phyloP scores from a whole-genome alignment of 2,113 vertebrate species.

The Thalassoma bifasciatum region DNA sequence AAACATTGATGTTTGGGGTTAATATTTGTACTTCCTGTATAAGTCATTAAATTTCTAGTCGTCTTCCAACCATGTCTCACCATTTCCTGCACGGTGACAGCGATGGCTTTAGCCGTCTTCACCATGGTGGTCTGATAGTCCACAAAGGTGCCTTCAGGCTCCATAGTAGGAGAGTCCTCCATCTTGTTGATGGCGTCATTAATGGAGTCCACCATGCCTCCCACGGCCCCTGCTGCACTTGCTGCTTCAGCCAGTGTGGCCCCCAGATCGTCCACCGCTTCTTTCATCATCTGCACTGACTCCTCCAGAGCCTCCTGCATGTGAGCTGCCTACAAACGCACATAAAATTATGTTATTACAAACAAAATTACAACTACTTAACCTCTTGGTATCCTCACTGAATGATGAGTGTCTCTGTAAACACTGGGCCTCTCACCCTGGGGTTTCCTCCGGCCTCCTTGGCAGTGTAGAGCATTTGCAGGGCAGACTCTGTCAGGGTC shows the following conservation, averaged over 20 bases:
- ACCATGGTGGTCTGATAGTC: conserved; percentile 99
- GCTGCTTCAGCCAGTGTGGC: conserved; percentile 93
- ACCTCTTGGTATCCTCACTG: no score
- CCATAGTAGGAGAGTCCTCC: conserved; percentile 87
- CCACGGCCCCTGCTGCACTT: conserved; percentile 93
- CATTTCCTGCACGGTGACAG: conserved; percentile 98
- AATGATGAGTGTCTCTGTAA: no score
- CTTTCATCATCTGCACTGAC: conserved; percentile 98
- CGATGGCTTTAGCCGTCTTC: conserved; percentile 96
- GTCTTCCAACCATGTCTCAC: conserved; percentile 70
- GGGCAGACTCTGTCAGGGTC: conserved; percentile 92
- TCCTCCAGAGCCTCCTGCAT: conserved; percentile 97
- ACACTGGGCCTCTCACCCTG: conserved; percentile 85
- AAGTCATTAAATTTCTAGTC: no score
- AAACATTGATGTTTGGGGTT: no score
- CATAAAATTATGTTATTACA: neutral
- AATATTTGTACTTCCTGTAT: no score
- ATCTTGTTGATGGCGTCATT: conserved; percentile 95
- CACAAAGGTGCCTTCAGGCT: conserved; percentile 96
- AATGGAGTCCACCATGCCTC: conserved; percentile 97
- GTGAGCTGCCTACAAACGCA: conserved; percentile 88
- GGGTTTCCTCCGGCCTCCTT: conserved; percentile 98
- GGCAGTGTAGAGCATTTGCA: conserved; percentile 97
- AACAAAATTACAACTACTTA: no score
- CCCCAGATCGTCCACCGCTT: conserved; percentile 94